Conservation (phyloP, 2,113 vertebrate genomes). For the Thunnus maccoyii region DNA sequence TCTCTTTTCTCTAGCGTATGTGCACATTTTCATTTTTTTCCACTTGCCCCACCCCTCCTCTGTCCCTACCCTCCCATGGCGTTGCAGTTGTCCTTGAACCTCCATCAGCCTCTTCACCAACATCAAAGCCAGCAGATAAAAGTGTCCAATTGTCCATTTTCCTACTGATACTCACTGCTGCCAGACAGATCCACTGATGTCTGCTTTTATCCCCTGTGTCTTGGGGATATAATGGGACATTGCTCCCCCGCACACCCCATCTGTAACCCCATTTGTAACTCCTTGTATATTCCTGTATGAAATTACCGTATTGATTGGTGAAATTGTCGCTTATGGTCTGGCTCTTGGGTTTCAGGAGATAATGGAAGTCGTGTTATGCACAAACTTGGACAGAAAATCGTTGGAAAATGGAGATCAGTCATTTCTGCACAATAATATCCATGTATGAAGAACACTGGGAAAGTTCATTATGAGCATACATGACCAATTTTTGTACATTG, state of each 20-base stretch:
- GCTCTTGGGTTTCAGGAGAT: constrained; percentile 79
- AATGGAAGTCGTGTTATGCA: constrained; percentile 76
- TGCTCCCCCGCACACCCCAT: constrained; percentile 29
- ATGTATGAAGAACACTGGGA: constrained; percentile 14
- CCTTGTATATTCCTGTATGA: constrained; percentile 77
- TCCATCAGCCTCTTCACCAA: constrained; percentile 55
- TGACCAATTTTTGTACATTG: not conserved
- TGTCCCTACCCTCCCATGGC: not conserved
- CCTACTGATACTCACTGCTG: constrained; percentile 35
- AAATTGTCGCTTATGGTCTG: constrained; percentile 69
- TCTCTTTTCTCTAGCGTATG: constrained; percentile 8
- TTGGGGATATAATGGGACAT: constrained; percentile 69
- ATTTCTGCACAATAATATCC: constrained; percentile 50
- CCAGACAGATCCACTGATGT: constrained; percentile 71
- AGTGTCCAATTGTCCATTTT: constrained; percentile 73
- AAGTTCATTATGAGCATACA: constrained; percentile 5
- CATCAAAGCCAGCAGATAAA: constrained; percentile 77
- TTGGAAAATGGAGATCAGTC: constrained; percentile 69
- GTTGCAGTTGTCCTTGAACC: constrained; percentile 75
- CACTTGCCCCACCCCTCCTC: not conserved
- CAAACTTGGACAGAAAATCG: constrained; percentile 77
- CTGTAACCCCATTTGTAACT: constrained; percentile 52
- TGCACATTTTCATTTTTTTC: not conserved
- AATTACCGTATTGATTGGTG: constrained; percentile 78
- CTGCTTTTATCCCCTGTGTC: constrained; percentile 67